Percentiles rank a stretch among this genome's conserved stretches.
Evolutionary conservation across 2,113 vertebrate species (phyloP).

Genomic region (Pardalotus punctatus): DNA sequence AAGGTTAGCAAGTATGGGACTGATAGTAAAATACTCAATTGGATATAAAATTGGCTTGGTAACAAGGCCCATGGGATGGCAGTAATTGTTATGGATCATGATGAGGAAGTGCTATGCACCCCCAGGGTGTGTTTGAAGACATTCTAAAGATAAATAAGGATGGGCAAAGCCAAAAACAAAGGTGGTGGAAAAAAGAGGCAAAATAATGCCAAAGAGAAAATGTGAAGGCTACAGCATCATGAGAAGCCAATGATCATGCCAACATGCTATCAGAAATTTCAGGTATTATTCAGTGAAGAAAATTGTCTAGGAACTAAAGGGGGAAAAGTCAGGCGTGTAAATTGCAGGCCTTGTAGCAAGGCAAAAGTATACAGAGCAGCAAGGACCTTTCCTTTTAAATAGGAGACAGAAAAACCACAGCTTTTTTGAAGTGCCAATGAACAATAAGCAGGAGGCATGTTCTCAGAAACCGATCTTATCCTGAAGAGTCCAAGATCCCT

Average conservation of each 20-base stretch:
- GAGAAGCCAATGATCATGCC: background rate
- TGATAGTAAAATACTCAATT: constrained; percentile 52
- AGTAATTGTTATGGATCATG: background rate
- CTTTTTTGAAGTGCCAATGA: background rate
- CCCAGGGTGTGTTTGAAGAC: background rate
- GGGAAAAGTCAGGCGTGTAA: background rate
- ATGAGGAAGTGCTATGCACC: background rate
- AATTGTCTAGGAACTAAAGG: background rate
- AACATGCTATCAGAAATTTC: background rate
- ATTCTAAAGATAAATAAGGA: background rate
- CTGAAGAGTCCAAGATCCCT: background rate
- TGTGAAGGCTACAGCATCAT: background rate
- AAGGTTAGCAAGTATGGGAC: constrained; percentile 55
- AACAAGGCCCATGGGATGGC: constrained; percentile 13
- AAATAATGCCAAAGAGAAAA: background rate
- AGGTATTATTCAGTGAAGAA: background rate
- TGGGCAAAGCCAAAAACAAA: background rate
- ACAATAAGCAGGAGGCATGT: background rate
- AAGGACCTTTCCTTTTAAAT: background rate
- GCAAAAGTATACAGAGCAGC: background rate
- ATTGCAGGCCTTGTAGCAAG: background rate
- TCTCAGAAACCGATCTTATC: background rate
- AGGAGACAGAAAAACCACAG: background rate
- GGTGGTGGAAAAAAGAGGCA: background rate
- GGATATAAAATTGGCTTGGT: background rate